Evolutionary conservation across 2,113 vertebrate species (phyloP).

Genomic region (Misgurnus mizolepis): DNA sequence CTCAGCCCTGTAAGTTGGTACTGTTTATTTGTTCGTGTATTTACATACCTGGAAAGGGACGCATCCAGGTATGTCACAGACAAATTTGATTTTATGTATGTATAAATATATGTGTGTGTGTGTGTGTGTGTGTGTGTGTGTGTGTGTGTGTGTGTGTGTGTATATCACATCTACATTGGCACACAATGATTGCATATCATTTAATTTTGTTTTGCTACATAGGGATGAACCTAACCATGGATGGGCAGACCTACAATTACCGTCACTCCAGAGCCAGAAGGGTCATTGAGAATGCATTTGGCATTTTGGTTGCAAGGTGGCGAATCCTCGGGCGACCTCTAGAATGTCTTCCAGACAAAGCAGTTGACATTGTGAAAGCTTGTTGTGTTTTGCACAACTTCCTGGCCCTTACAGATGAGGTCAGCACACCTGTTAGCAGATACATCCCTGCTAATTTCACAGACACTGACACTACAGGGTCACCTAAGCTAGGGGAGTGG

Average conservation of each 20-base stretch:
- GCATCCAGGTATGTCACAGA: conserved; percentile 10
- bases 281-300: conserved; percentile 43
- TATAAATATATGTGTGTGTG: not conserved
- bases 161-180: not conserved
- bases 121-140: too few species aligned
- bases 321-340: conserved; percentile 13
- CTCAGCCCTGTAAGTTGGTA: too few species aligned
- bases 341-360: conserved; percentile 29
- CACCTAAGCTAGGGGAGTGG: too few species aligned
- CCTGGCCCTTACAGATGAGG: conserved; percentile 13
- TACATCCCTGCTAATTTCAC: too few species aligned
- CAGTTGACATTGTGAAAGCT: not conserved
- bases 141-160: not conserved
- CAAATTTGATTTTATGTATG: not conserved
- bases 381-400: conserved; percentile 30
- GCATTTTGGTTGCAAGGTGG: conserved; percentile 37
- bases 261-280: conserved; percentile 34
- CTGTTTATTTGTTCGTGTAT: too few species aligned
- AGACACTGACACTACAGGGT: too few species aligned
- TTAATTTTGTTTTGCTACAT: not conserved
- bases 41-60: too few species aligned
- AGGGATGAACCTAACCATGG: not conserved
- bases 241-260: conserved; percentile 32
- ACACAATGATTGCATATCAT: not conserved
- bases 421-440: not conserved